Base-by-base conservation (phyloP, 2,888 invertebrate genomes). In the Hypselothyrea guttata region DNA sequence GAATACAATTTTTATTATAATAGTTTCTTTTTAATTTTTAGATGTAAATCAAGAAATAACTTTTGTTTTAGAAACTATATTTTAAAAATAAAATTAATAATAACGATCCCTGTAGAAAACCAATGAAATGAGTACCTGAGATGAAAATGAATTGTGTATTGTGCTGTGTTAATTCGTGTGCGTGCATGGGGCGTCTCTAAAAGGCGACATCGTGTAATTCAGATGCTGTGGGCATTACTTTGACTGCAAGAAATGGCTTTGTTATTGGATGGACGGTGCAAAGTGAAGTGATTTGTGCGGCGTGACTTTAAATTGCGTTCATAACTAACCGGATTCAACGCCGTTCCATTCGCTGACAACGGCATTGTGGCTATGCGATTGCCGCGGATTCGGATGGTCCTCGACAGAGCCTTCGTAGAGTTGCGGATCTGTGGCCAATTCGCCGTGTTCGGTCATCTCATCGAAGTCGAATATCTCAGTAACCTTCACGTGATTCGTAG, bases 401-500 rank as follows among this genome's bases (percentile, higher is more conserved):
- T 89, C 88, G 11, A 88, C 87, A 11, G 87, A 86, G 12, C 89
- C 89, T 61, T 90, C 89, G 59, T 87, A 89, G n/a, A 88, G 76
- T 41, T 89, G 77, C 40, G 88, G 65, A 58, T 89, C 86, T n/a
- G 88, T 91, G 15, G 92, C 92, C 48, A 93, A 92, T 18, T 93
- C 92, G 74, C 95, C 94, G 46, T 93, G 93, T 75, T 95, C 94
- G 0, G 95, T 95, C 86, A 96, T 95, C 16, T 81, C 83, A 44
- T 76, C 77, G 31, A 81, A 73, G 89, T 97, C 96, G 88, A 95
- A 96, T 82, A 97, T 96, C 91, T 97, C 96, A 1, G 96, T 96
- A 81, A 97, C 94, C 90, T 95, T 95, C 81, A 96, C 94, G 92
- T 95, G 94, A 89, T 96, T 95, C 83, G 96, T 93, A 44, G 79